phyloP scores from a whole-genome alignment of 2,888 invertebrate genomes.

The Ptilodon capucinus region DNA sequence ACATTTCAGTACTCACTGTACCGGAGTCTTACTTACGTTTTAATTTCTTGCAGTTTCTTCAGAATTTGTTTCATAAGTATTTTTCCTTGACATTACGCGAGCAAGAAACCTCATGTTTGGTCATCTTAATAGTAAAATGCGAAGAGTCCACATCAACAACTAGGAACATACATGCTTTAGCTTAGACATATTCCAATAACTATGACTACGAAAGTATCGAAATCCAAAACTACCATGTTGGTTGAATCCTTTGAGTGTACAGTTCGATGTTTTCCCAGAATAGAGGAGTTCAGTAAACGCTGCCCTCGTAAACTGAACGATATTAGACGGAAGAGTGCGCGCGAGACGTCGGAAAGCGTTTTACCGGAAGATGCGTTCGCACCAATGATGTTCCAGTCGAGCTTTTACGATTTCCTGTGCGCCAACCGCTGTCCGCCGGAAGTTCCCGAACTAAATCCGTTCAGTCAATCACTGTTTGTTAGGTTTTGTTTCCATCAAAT shows the following conservation, averaged over 20 bases:
- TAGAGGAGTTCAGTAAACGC: constrained; percentile 57
- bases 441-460: constrained; percentile 45
- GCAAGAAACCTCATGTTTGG: too few species aligned
- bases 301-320: constrained; percentile 57
- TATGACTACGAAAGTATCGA: background rate
- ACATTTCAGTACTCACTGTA: too few species aligned
- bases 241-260: background rate
- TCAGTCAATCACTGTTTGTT: constrained; percentile 42
- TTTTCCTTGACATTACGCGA: too few species aligned
- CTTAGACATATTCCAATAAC: too few species aligned
- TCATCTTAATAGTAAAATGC: too few species aligned
- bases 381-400: constrained; percentile 66
- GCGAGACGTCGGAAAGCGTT: constrained; percentile 63
- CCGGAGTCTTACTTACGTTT: too few species aligned
- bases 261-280: constrained; percentile 39
- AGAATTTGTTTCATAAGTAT: too few species aligned
- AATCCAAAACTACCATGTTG: background rate
- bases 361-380: constrained; percentile 72
- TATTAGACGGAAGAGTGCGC: constrained; percentile 64
- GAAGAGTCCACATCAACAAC: too few species aligned
- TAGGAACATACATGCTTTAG: too few species aligned
- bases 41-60: too few species aligned
- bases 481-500: background rate
- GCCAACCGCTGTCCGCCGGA: constrained; percentile 42
- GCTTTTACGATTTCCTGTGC: constrained; percentile 79